These are phyloP conservation scores for Aphidoletes aphidimyza DNA, from an alignment of 2,888 invertebrate species.

Conservation along the genomic window DNA sequence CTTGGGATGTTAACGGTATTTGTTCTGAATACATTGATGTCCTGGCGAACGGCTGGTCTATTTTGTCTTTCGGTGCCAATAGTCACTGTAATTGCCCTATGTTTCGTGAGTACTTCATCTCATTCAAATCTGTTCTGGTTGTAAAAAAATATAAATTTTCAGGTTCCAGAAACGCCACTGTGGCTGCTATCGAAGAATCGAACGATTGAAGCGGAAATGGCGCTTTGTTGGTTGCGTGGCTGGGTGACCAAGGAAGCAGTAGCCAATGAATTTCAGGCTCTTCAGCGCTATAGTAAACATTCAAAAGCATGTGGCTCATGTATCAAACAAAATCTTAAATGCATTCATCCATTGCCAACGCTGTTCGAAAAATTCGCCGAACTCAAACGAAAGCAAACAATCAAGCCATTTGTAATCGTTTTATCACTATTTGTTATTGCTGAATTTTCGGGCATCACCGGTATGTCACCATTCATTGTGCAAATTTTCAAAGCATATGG, in stretches of 20 bases:
- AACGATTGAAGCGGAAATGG: conserved; percentile 68
- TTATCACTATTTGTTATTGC: conserved; percentile 70
- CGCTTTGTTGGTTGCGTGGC: conserved; percentile 70
- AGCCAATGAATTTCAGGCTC: conserved; percentile 58
- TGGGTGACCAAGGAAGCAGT: conserved; percentile 59
- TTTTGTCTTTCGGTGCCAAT: conserved; percentile 68
- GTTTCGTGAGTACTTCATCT: conserved; percentile 68
- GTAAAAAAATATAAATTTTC: no score
- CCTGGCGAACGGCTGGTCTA: conserved; percentile 70
- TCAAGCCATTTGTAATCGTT: conserved; percentile 69
- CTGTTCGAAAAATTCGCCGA: conserved; percentile 60
- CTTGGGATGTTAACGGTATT: conserved; percentile 69
- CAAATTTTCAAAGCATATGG: conserved; percentile 67
- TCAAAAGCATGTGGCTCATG: conserved; percentile 58
- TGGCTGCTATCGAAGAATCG: conserved; percentile 72
- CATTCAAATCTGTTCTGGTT: neutral
- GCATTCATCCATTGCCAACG: conserved; percentile 63
- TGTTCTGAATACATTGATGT: conserved; percentile 68
- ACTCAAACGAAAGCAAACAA: conserved; percentile 68
- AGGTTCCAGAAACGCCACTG: conserved; percentile 72
- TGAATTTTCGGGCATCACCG: conserved; percentile 68
- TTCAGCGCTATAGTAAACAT: conserved; percentile 58
- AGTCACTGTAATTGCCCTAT: conserved; percentile 68
- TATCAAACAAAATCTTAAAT: conserved; percentile 57
- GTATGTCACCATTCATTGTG: conserved; percentile 70